Evolutionary conservation across 2,797 vertebrate genomes (phyloP).

Genomic region (Molothrus ater): DNA sequence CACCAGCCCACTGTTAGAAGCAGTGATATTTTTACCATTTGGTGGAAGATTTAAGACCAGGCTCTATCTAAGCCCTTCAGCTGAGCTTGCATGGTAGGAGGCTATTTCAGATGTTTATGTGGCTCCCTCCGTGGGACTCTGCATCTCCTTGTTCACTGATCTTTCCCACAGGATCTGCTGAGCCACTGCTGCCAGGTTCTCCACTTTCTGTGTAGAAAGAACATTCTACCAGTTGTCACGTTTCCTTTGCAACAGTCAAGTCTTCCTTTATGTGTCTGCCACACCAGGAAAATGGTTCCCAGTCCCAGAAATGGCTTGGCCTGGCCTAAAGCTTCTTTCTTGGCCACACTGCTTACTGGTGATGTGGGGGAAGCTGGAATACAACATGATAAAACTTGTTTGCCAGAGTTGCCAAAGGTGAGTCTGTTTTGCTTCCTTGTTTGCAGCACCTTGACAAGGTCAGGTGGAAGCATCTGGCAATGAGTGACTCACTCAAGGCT

Average conservation of each 20-base stretch:
- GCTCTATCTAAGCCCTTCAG: background rate
- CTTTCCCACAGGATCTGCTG: background rate
- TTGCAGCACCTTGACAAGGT: slow-evolving; percentile 40
- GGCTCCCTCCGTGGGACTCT: background rate
- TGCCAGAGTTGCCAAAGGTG: slow-evolving; percentile 18
- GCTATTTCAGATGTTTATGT: background rate
- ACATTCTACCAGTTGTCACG: background rate
- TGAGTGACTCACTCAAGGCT: slow-evolving; percentile 40
- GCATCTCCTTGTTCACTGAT: background rate
- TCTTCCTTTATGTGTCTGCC: background rate
- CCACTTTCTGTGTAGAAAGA: background rate
- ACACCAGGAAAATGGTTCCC: accelerated
- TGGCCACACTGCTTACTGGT: background rate
- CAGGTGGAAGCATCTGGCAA: slow-evolving; percentile 41
- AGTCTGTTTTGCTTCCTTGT: slow-evolving; percentile 51
- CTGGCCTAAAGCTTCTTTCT: background rate
- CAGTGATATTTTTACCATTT: background rate
- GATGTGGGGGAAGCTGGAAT: background rate
- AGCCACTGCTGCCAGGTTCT: background rate
- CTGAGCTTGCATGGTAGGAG: accelerated
- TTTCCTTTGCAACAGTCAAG: background rate
- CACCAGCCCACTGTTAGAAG: background rate
- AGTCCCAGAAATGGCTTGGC: background rate
- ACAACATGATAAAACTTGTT: background rate
- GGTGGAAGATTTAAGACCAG: background rate